Percentiles rank a stretch among this genome's conserved stretches.
Evolutionary conservation across 2,113 vertebrate genomes (phyloP).

Genomic region (Tringa solitaria): DNA sequence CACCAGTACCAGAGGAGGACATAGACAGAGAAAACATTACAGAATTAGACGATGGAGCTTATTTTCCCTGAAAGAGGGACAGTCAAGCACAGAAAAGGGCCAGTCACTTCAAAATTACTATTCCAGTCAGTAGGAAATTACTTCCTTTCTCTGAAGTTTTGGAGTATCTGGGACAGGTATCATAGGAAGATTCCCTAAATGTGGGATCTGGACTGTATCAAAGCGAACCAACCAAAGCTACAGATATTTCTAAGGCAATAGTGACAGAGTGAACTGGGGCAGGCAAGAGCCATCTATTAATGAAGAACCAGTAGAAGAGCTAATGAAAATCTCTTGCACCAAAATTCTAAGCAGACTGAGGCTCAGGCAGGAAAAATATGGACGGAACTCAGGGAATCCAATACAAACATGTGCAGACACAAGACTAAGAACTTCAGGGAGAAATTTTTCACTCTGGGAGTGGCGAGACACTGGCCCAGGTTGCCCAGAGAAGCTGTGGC

Average conservation of each 20-base stretch:
- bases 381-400: background rate
- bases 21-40: background rate
- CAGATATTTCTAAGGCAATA: background rate
- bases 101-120: background rate
- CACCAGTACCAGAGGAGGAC: background rate
- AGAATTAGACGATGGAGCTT: background rate
- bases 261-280: background rate
- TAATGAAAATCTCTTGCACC: background rate
- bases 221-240: background rate
- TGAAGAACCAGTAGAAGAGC: background rate
- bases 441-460: background rate
- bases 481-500: background rate
- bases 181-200: background rate
- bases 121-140: background rate
- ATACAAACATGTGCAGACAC: background rate
- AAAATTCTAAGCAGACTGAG: background rate
- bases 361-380: background rate
- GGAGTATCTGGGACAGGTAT: background rate
- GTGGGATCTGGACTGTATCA: background rate
- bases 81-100: background rate
- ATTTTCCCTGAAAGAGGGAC: background rate
- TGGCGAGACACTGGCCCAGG: background rate
- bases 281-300: background rate
- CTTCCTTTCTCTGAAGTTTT: background rate
- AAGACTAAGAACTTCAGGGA: background rate